phyloP scores from a whole-genome alignment of 2,113 vertebrate genomes.

The Platycercus adscitus region DNA sequence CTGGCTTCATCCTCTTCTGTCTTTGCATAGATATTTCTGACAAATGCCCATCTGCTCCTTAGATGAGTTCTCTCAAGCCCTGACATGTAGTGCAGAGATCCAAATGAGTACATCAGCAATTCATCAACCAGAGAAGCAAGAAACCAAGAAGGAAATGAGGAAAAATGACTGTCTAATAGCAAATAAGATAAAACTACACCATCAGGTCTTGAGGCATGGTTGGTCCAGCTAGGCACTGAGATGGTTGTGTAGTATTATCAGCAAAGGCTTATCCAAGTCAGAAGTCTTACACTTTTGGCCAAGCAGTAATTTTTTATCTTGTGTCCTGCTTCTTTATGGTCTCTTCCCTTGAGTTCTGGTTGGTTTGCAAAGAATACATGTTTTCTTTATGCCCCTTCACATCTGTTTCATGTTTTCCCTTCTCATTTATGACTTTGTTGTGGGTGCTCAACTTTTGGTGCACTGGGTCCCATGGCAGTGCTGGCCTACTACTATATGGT shows the following conservation, averaged over 20 bases:
- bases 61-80: not conserved
- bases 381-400: not conserved
- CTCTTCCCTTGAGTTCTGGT: not conserved
- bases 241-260: not conserved
- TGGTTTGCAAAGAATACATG: not conserved
- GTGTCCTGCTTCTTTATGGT: not conserved
- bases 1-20: not conserved
- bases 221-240: not conserved
- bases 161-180: not conserved
- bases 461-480: not conserved
- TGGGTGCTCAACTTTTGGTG: not conserved
- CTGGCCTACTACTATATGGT: not conserved
- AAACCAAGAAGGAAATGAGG: not conserved
- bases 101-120: not conserved
- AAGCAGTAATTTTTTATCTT: not conserved
- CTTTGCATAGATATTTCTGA: not conserved
- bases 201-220: not conserved
- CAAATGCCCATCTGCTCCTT: slow-evolving; percentile 29
- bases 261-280: not conserved
- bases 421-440: not conserved
- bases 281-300: not conserved
- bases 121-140: not conserved
- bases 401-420: not conserved
- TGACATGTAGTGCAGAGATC: not conserved
- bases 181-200: not conserved